These are phyloP conservation scores for Popillia japonica DNA, from an alignment of 1,140 invertebrate species.

Conservation along the genomic window DNA sequence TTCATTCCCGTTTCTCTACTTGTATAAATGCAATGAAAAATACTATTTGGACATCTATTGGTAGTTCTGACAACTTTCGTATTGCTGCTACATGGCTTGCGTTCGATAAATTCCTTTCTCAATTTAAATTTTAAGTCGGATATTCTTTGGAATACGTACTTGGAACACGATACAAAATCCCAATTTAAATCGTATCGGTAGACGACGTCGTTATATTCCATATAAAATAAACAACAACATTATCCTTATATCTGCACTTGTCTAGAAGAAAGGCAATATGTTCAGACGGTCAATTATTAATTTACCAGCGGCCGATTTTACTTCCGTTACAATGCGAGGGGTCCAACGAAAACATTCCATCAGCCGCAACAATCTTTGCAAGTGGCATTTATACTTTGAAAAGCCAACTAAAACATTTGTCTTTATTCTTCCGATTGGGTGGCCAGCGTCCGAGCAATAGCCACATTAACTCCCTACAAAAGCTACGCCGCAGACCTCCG, in stretches of 20 bases:
- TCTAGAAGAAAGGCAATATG: not conserved
- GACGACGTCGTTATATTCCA: no score
- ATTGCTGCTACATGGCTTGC: slow-evolving; percentile 53
- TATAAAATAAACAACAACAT: no score
- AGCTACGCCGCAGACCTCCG: slow-evolving; percentile 8
- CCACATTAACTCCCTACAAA: slow-evolving; percentile 38
- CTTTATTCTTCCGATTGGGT: slow-evolving; percentile 61
- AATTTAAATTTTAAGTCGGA: slow-evolving; percentile 59
- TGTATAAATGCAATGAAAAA: slow-evolving; percentile 57
- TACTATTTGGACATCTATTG: slow-evolving; percentile 52
- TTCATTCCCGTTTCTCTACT: slow-evolving; percentile 42
- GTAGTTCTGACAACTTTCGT: slow-evolving; percentile 54
- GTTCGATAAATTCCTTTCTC: slow-evolving; percentile 55
- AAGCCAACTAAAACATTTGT: slow-evolving; percentile 60
- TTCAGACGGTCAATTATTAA: slow-evolving; percentile 32
- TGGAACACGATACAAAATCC: no score
- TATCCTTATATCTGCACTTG: no score
- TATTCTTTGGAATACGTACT: no score
- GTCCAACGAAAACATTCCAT: slow-evolving; percentile 53
- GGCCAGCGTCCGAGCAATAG: slow-evolving; percentile 52
- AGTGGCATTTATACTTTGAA: slow-evolving; percentile 60
- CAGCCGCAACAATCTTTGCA: slow-evolving; percentile 58
- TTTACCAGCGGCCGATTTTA: slow-evolving; percentile 26
- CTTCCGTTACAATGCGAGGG: not conserved
- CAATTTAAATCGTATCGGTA: no score